These are phyloP conservation scores for Caerostris darwini DNA, from an alignment of 1,140 invertebrate genomes.

Conservation along the genomic window DNA sequence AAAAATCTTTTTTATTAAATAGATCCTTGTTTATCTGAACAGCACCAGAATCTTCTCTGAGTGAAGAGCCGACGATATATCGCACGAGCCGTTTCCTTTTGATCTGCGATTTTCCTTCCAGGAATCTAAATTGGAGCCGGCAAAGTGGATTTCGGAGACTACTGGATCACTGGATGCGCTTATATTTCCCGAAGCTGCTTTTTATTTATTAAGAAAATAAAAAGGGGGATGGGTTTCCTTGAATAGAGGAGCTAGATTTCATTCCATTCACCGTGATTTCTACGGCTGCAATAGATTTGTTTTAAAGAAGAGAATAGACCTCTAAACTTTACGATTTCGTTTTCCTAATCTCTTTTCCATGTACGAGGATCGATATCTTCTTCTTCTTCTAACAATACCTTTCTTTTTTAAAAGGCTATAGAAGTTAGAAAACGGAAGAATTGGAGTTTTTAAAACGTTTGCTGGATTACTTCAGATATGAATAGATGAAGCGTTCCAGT, in stretches of 20 bases:
- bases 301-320: background rate
- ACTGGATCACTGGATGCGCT: background rate
- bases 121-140: background rate
- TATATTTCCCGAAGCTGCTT: background rate
- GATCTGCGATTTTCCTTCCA: background rate
- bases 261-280: background rate
- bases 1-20: no score
- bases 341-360: background rate
- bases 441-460: background rate
- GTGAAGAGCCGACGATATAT: background rate
- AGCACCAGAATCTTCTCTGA: background rate
- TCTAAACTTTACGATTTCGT: background rate
- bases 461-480: background rate
- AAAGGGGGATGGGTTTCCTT: background rate
- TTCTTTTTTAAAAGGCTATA: background rate
- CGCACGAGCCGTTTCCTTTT: background rate
- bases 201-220: background rate
- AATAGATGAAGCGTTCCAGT: background rate
- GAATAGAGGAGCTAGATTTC: background rate
- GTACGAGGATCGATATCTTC: background rate
- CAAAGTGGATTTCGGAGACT: background rate
- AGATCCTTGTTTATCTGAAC: no score
- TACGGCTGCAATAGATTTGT: background rate
- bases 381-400: background rate
- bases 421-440: background rate